These are phyloP conservation scores for Portevinia maculata DNA, from an alignment of 2,888 invertebrate species.

Conservation along the genomic window DNA sequence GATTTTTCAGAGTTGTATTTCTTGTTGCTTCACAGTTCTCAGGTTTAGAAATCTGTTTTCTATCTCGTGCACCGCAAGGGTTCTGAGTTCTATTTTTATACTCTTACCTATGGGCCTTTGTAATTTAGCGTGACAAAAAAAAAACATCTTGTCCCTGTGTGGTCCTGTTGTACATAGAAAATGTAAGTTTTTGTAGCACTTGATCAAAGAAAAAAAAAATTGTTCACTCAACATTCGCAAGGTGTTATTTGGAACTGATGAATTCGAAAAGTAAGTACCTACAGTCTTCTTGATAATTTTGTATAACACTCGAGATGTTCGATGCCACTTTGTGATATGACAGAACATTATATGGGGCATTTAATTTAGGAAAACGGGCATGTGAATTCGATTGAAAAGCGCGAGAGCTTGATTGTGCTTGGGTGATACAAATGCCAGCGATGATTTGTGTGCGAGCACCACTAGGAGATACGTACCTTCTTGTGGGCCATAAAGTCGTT, in stretches of 20 bases:
- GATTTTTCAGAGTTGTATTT: slow-evolving; percentile 20
- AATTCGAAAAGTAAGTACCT: slow-evolving; percentile 42
- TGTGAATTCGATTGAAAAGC: slow-evolving; percentile 8
- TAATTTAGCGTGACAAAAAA: slow-evolving; percentile 43
- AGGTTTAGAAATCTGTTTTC: slow-evolving; percentile 56
- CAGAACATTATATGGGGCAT: slow-evolving; percentile 47
- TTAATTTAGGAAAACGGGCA: slow-evolving; percentile 9
- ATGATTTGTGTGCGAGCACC: slow-evolving; percentile 40
- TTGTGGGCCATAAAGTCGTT: neutral
- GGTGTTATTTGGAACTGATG: slow-evolving; percentile 47
- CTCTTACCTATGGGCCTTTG: slow-evolving; percentile 9
- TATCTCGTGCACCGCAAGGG: slow-evolving; percentile 52
- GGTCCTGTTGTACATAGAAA: slow-evolving; percentile 32
- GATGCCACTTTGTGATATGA: slow-evolving; percentile 16
- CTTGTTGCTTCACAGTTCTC: slow-evolving; percentile 47
- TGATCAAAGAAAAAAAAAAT: slow-evolving; percentile 53
- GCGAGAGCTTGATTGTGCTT: neutral
- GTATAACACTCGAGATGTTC: slow-evolving; percentile 22
- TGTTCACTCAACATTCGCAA: slow-evolving; percentile 52
- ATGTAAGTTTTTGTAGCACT: slow-evolving; percentile 38
- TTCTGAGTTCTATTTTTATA: slow-evolving; percentile 62
- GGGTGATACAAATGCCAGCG: slow-evolving; percentile 45
- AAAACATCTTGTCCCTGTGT: slow-evolving; percentile 50
- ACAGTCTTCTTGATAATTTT: slow-evolving; percentile 13
- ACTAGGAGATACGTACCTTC: too few relatives aligned